These are phyloP conservation scores for Alaudala cheleensis DNA, from an alignment of 2,113 vertebrate species.

Conservation along the genomic window DNA sequence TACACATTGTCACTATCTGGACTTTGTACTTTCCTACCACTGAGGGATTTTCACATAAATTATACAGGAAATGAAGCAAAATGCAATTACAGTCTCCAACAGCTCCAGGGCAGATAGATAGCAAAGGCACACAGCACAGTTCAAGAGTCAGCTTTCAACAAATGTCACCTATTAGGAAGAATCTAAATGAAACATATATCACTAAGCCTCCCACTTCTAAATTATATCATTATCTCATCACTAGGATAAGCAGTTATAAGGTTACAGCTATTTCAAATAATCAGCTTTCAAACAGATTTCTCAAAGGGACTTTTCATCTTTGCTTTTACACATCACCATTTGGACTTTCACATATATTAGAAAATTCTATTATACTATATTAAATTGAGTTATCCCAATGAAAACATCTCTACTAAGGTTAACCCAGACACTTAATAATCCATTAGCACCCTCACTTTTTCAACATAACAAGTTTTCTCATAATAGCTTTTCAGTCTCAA, in stretches of 20 bases:
- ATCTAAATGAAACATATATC: constrained; percentile 26
- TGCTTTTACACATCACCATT: not conserved
- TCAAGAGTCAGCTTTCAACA: constrained; percentile 47
- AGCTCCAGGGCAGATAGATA: constrained; percentile 47
- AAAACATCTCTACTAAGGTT: constrained; percentile 52
- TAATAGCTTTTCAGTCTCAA: constrained; percentile 17
- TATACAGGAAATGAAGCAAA: constrained; percentile 70
- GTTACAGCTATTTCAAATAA: constrained; percentile 27
- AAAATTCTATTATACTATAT: constrained; percentile 42
- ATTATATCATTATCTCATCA: not conserved
- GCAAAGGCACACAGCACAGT: constrained; percentile 1
- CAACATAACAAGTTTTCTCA: constrained; percentile 8
- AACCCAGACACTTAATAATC: constrained; percentile 56
- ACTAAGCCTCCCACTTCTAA: not conserved
- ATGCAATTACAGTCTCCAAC: constrained; percentile 60
- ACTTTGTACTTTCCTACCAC: constrained; percentile 28
- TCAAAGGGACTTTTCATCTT: constrained; percentile 35
- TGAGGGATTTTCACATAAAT: constrained; percentile 60
- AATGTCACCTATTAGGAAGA: constrained; percentile 33
- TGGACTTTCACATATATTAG: constrained; percentile 19
- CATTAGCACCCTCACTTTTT: constrained; percentile 47
- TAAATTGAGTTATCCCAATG: constrained; percentile 57
- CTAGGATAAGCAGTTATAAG: not conserved
- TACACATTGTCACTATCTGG: not conserved
- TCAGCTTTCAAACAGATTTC: constrained; percentile 12